Evolutionary conservation across 1,140 invertebrate species (phyloP), one percentile per base, ranked within the genome.

Genomic region (Antheraea pernyi): DNA sequence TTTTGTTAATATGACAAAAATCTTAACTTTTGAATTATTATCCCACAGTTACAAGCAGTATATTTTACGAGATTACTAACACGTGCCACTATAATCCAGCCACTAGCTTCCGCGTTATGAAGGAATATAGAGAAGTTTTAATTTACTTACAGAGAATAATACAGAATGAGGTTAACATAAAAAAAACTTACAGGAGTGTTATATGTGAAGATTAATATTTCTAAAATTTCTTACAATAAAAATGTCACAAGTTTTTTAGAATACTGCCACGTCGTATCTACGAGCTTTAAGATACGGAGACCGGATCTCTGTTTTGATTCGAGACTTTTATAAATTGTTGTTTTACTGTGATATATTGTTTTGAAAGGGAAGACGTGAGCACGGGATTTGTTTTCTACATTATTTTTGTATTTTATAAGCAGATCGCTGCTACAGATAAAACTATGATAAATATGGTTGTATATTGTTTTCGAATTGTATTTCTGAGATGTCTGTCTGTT

Each of bases 301-400:
- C 70, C 73, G 67, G 68, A 77, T 77, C 69, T 74, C 63, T 66
- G 72, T 74, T 73, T 75, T 72, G 67, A 75, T 69, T 74, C 68
- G 72, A 71, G 73, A 68, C 69, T 75, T 73, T 73, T 78, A 75
- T 78, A 78, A 78, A 77, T 74, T 48, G 72, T 74, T 73, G 60
- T 68, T 70, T 70, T 61, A 62, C 75, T 42, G 68, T 77, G 70
- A 74, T 74, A 72, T 77, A 77, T 77, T 74, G 69, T 76, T 69
- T 73, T 66, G 68, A 69, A 69, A 75, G 70, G 59, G 53, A 61
- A 67, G 69, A 67, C 59, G 59, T 69, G 61, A 53, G 59, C 58
- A 53, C 42, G 18, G 53, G 37, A 67, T 73, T 64, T 73, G 69
- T 75, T 70, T 70, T 72, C 68, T 74, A 65, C 60, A 70, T 72